These are phyloP conservation scores for Oscheius myriophilus DNA, from an alignment of 2,888 invertebrate genomes.

Conservation along the genomic window DNA sequence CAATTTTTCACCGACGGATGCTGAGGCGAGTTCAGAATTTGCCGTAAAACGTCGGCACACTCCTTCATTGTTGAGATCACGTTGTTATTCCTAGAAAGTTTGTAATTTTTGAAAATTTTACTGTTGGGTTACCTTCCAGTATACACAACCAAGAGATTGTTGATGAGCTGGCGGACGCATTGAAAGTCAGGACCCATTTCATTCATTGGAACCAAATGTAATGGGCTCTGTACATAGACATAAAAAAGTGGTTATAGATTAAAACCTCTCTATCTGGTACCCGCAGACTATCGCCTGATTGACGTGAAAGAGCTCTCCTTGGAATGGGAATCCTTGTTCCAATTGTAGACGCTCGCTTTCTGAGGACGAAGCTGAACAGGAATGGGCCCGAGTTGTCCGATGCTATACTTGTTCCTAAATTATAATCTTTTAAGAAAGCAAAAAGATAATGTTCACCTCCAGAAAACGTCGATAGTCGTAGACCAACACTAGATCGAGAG, in stretches of 20 bases:
- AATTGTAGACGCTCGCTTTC: constrained; percentile 70
- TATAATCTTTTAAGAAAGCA: neutral
- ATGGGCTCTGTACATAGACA: constrained; percentile 52
- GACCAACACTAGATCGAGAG: constrained; percentile 63
- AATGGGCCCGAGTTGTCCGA: constrained; percentile 70
- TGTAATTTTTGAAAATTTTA: neutral
- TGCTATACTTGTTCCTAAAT: constrained; percentile 66
- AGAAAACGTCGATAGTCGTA: constrained; percentile 68
- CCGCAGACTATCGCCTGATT: constrained; percentile 66
- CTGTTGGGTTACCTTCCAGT: constrained; percentile 46
- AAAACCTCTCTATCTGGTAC: constrained; percentile 68
- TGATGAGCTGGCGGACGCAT: constrained; percentile 67
- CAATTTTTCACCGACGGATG: constrained; percentile 69
- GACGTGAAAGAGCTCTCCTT: constrained; percentile 63
- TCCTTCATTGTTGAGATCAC: constrained; percentile 63
- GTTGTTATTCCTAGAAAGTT: constrained; percentile 50
- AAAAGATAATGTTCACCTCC: constrained; percentile 35
- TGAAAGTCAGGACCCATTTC: constrained; percentile 70
- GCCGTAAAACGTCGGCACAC: constrained; percentile 66
- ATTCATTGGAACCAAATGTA: constrained; percentile 64
- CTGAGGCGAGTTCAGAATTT: constrained; percentile 69
- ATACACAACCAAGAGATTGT: constrained; percentile 65
- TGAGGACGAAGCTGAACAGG: constrained; percentile 67
- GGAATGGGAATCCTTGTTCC: constrained; percentile 69
- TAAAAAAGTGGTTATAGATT: neutral